Percentiles rank a stretch among this genome's conserved stretches.
Evolutionary conservation across 1,140 invertebrate genomes (phyloP).

Genomic region (Euura saliciscinereae): DNA sequence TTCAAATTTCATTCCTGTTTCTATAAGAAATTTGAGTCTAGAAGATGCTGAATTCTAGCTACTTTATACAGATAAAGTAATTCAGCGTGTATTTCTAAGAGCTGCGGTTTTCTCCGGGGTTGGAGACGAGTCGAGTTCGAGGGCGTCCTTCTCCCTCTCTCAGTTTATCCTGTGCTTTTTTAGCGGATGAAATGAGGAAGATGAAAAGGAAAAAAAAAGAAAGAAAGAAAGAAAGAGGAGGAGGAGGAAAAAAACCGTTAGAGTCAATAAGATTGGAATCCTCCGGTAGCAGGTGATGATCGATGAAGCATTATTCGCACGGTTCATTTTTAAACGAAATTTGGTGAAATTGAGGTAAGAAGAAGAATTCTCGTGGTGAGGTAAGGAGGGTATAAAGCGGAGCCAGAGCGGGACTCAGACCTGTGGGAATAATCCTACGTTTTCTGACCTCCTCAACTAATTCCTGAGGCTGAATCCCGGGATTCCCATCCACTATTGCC

Average conservation of each 20-base stretch:
- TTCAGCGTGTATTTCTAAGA: slow-evolving; percentile 3
- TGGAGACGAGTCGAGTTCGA: neutral
- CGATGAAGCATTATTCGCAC: neutral
- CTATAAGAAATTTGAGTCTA: too few relatives aligned
- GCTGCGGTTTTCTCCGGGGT: neutral
- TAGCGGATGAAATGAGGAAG: neutral
- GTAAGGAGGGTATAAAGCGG: neutral
- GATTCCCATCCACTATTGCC: neutral
- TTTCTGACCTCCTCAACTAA: slow-evolving; percentile 2
- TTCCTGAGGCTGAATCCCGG: neutral
- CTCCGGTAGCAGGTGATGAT: neutral
- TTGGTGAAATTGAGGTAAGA: too few relatives aligned
- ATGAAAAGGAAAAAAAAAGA: too few relatives aligned
- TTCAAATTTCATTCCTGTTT: too few relatives aligned
- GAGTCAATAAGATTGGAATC: neutral
- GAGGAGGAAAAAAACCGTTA: neutral
- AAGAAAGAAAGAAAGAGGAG: too few relatives aligned
- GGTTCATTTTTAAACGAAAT: neutral
- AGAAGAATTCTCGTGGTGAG: too few relatives aligned
- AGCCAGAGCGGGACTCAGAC: neutral
- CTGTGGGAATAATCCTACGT: neutral
- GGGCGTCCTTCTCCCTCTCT: neutral
- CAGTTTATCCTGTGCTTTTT: neutral
- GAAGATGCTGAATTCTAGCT: too few relatives aligned
- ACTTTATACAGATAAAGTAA: neutral